Evolutionary conservation across 2,797 vertebrate genomes (phyloP), one percentile per base, ranked within the genome.

Genomic region (Myiothlypis coronata): DNA sequence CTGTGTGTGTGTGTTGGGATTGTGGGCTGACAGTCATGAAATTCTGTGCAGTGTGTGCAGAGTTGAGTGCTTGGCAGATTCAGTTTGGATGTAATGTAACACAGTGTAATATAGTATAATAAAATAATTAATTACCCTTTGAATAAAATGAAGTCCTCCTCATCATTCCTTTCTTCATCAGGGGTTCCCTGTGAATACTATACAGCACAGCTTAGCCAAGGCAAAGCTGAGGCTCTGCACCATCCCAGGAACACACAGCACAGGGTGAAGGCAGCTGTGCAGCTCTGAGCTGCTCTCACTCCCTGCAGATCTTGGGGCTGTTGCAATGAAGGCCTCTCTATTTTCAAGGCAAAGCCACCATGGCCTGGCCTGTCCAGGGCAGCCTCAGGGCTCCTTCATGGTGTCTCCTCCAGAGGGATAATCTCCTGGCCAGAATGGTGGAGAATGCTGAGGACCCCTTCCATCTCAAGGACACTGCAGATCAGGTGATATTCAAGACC

Each of bases 351-450:
- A 18, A 55, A 67, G 41, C 22, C 76, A 26, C 18, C 49, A 3
- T 0, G 14, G 41, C 55, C 32, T 26, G 55, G 59, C 34, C n/a
- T 65, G 34, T 32, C 34, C 22, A 47, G 28, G 32, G 19, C 23
- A 52, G 35, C 24, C 52, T 61, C 63, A 12, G 0, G 0, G 27
- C 64, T 70, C 19, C 59, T 65, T 39, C 32, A 1, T 0, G 8
- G 39, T 26, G 28, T 15, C 63, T 65, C 17, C 47, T 79, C 39
- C 32, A 27, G 24, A 82, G 41, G 22, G 68, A 67, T 14, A 34
- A 69, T 14, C 47, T n/a, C 50, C 64, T 13, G 35, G n/a, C 50
- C 81, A 47, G 35, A 55, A 50, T 0, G 1, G 11, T 7, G 10
- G 37, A 39, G 37, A 39, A 39, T 47, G 35, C 19, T 82, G 50